Percentiles rank a stretch among this genome's conserved stretches.
Conservation (phyloP, 2,888 invertebrate genomes). For the Brenthis ino region DNA sequence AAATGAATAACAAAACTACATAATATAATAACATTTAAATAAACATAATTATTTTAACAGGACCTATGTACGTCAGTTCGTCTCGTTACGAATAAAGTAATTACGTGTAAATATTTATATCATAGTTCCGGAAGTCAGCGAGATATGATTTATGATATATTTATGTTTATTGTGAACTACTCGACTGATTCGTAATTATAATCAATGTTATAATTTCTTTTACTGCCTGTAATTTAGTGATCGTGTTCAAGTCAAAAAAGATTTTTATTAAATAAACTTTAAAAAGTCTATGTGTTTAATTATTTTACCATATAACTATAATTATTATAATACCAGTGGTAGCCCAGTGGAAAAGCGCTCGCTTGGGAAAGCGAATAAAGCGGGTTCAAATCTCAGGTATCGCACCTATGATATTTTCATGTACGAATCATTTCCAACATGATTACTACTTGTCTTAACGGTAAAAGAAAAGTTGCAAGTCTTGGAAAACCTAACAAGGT, state of each 20-base stretch:
- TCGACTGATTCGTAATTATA: slow-evolving; percentile 73
- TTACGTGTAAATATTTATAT: slow-evolving; percentile 49
- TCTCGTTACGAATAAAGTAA: slow-evolving; percentile 5
- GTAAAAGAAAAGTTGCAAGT: no score
- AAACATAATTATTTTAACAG: not conserved
- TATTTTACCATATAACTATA: not conserved
- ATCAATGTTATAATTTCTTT: slow-evolving; percentile 73
- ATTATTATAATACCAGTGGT: no score
- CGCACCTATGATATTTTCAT: no score
- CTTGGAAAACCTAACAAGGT: not conserved
- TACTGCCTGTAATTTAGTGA: slow-evolving; percentile 80
- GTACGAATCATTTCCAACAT: no score
- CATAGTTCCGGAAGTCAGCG: slow-evolving; percentile 61
- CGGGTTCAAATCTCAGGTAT: no score
- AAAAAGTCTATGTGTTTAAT: slow-evolving; percentile 41
- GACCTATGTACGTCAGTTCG: not conserved
- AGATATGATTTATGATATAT: slow-evolving; percentile 57
- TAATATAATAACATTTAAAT: no score
- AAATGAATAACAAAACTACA: no score
- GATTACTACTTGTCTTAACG: no score
- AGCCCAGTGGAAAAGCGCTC: no score
- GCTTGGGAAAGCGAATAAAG: no score
- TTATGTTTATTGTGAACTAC: slow-evolving; percentile 61
- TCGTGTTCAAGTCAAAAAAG: slow-evolving; percentile 82
- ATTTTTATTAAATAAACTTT: slow-evolving; percentile 78